phyloP scores from a whole-genome alignment of 2,113 vertebrate genomes.

The Eurypyga helias region DNA sequence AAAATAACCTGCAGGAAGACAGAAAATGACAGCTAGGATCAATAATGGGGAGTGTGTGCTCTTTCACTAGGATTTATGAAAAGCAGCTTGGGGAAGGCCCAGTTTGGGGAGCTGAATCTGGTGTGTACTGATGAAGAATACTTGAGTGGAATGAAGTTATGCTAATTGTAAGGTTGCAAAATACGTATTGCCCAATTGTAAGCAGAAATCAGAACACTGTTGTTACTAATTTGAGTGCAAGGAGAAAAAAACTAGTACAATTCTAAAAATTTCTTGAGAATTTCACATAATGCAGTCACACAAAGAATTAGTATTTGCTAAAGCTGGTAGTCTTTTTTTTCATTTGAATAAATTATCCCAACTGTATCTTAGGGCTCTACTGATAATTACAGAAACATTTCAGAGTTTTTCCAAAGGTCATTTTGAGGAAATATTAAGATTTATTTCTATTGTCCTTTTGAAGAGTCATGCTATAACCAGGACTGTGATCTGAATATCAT shows the following conservation, averaged over 20 bases:
- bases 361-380: not conserved
- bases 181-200: not conserved
- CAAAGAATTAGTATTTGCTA: not conserved
- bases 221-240: not conserved
- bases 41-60: not conserved
- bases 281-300: not conserved
- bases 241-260: not conserved
- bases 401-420: not conserved
- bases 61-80: not conserved
- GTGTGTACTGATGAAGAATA: not conserved
- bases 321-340: not conserved
- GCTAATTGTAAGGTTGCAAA: constrained; percentile 31
- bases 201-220: not conserved
- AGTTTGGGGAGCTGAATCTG: not conserved
- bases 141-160: not conserved
- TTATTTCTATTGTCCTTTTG: not conserved
- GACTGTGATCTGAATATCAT: not conserved
- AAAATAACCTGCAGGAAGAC: not conserved
- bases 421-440: not conserved
- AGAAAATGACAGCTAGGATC: not conserved
- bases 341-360: not conserved
- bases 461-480: not conserved
- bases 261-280: constrained; percentile 2
- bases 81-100: not conserved
- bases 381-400: not conserved